phyloP scores from a whole-genome alignment of 2,113 vertebrate genomes.

The Prionailurus bengalensis region DNA sequence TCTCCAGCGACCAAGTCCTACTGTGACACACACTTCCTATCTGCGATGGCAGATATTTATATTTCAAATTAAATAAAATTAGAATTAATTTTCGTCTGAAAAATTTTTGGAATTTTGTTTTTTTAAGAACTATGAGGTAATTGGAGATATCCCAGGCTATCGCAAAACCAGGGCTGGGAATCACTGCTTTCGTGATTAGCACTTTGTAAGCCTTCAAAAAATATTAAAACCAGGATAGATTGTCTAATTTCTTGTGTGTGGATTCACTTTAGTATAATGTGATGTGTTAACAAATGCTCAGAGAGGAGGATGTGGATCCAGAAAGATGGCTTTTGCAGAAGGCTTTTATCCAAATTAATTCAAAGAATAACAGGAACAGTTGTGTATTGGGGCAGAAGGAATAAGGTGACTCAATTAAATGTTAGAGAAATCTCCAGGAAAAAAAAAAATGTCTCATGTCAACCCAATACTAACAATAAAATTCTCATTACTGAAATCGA shows the following conservation, averaged over 20 bases:
- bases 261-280: neutral
- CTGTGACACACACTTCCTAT: slow-evolving; percentile 67
- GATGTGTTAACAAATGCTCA: slow-evolving; percentile 49
- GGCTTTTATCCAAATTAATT: slow-evolving; percentile 67
- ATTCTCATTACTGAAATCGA: slow-evolving; percentile 56
- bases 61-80: slow-evolving; percentile 72
- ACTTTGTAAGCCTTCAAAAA: slow-evolving; percentile 68
- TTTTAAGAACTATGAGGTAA: slow-evolving; percentile 18
- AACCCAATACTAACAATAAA: slow-evolving; percentile 56
- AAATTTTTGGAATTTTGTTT: slow-evolving; percentile 55
- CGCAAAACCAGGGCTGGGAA: slow-evolving; percentile 28
- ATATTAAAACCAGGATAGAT: slow-evolving; percentile 71
- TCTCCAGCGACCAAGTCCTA: slow-evolving; percentile 7
- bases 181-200: slow-evolving; percentile 65
- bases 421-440: slow-evolving; percentile 68
- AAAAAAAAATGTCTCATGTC: slow-evolving; percentile 65
- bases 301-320: slow-evolving; percentile 43
- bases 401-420: slow-evolving; percentile 76
- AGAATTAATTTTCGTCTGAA: slow-evolving; percentile 64
- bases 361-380: slow-evolving; percentile 72
- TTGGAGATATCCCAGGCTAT: slow-evolving; percentile 40
- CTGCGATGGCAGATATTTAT: slow-evolving; percentile 55
- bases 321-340: slow-evolving; percentile 34
- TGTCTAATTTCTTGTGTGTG: slow-evolving; percentile 67
- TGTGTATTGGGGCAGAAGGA: slow-evolving; percentile 66